Base-by-base conservation (phyloP, 2,888 invertebrate species). In the Stenoptilia bipunctidactyla region DNA sequence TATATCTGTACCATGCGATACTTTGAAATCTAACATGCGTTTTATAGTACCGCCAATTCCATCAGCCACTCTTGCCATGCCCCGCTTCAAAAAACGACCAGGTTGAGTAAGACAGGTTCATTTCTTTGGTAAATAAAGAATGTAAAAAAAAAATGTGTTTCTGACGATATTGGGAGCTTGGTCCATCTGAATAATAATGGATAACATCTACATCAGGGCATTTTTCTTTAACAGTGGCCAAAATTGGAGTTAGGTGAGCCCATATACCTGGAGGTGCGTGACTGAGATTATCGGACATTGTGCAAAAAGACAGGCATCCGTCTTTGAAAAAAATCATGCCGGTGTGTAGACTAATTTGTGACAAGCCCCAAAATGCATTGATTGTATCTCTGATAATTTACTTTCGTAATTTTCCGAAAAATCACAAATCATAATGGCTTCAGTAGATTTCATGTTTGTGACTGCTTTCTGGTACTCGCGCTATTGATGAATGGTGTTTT, bases 111-210 rank as follows among this genome's bases (percentile, higher is more conserved):
- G 27, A 2, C 1, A 45, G 15, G 1, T 36, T 38, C 15, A 43
- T 15, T 36, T 40, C 34, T n/a, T 13, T 25, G 12, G 44, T 39
- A 34, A 45, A 46, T 15, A 41, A 15, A 36, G 36, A 20, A 20
- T 45, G 6, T 6, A 50, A 35, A 40, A 30, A 44, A 41, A 49
- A 50, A 37, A 41, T 45, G 15, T 44, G 44, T 27, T 51, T 51
- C 20, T 51, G 46, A 15, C 43, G 27, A 27, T 47, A 50, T 34
- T 50, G 48, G 10, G 41, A 36, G 10, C 34, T 40, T 8, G 47
- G 51, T 1, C 51, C 50, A 38, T 50, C 49, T 2, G 50, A 49
- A 36, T 38, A 51, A 37, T 43, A 45, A 43, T 45, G 46, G 6
- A 48, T 39, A 5, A 39, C 34, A 15, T 36, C 15, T 6, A 40